These are phyloP conservation scores for Lepus americanus DNA, from an alignment of 2,113 vertebrate species.

Conservation along the genomic window DNA sequence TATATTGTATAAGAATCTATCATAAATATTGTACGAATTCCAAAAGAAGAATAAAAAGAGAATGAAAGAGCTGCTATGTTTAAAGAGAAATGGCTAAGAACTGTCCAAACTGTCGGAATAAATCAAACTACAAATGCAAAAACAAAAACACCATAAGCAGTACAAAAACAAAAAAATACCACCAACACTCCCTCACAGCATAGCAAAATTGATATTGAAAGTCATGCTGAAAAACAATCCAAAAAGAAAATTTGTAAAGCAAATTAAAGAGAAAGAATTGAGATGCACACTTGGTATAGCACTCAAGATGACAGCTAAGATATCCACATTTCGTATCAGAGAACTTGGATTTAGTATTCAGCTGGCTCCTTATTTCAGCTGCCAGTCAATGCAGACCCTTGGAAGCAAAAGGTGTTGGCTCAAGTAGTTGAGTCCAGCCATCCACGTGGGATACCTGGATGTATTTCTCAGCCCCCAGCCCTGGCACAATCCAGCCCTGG, in stretches of 20 bases:
- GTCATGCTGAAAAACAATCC: neutral
- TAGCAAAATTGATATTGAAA: neutral
- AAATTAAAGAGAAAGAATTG: neutral
- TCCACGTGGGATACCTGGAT: too few relatives aligned
- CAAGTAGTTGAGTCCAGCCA: too few relatives aligned
- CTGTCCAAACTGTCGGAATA: neutral
- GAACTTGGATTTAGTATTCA: too few relatives aligned
- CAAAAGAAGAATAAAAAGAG: slow-evolving; percentile 26
- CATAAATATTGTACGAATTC: neutral
- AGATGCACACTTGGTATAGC: too few relatives aligned
- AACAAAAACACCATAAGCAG: neutral
- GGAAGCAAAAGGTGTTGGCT: too few relatives aligned
- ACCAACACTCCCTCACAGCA: neutral
- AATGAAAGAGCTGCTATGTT: neutral
- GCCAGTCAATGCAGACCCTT: too few relatives aligned
- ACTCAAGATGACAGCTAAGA: too few relatives aligned
- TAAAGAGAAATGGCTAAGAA: slow-evolving; percentile 33
- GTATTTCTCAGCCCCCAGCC: too few relatives aligned
- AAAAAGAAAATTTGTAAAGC: slow-evolving; percentile 21
- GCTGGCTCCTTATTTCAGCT: too few relatives aligned
- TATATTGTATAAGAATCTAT: slow-evolving; percentile 20
- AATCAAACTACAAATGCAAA: neutral
- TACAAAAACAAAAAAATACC: neutral
- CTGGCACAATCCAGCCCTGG: too few relatives aligned
- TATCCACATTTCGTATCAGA: too few relatives aligned